Evolutionary conservation across 2,888 invertebrate genomes (phyloP).

Genomic region (Sycophila texana): DNA sequence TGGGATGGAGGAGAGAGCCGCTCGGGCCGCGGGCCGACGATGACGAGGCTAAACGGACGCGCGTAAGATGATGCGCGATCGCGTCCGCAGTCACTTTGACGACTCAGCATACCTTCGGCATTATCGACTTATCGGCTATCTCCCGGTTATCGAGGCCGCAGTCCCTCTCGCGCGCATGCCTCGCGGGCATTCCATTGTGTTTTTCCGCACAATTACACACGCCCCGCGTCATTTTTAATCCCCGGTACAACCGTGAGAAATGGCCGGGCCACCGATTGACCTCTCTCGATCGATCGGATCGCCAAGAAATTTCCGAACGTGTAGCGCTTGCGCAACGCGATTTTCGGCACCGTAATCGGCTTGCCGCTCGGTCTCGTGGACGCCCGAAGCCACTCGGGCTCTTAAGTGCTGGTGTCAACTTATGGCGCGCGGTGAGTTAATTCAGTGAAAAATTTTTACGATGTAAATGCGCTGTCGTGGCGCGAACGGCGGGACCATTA

Average conservation of each 20-base stretch:
- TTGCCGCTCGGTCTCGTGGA: neutral
- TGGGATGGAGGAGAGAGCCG: slow-evolving; percentile 10
- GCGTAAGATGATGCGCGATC: slow-evolving; percentile 44
- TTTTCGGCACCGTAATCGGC: neutral
- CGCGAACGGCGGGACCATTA: slow-evolving; percentile 32
- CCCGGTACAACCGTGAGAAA: slow-evolving; percentile 60
- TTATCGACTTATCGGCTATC: slow-evolving; percentile 68
- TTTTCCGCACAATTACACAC: slow-evolving; percentile 70
- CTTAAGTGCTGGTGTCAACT: slow-evolving; percentile 10
- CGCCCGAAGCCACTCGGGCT: no score
- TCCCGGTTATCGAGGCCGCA: slow-evolving; percentile 52
- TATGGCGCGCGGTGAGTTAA: slow-evolving; percentile 24
- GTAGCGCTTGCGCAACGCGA: neutral
- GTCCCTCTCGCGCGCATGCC: slow-evolving; percentile 64
- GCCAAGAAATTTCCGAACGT: slow-evolving; percentile 28
- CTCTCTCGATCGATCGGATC: neutral
- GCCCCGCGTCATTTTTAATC: slow-evolving; percentile 53
- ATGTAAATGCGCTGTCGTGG: slow-evolving; percentile 45
- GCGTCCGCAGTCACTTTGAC: slow-evolving; percentile 30
- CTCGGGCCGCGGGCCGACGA: slow-evolving; percentile 58
- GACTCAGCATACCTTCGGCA: slow-evolving; percentile 68
- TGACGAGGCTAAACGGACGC: slow-evolving; percentile 67
- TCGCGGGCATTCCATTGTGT: slow-evolving; percentile 69
- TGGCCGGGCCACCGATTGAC: slow-evolving; percentile 30
- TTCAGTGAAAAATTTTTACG: slow-evolving; percentile 49